Conservation (phyloP, 2,113 vertebrate genomes). For the Cynocephalus volans region DNA sequence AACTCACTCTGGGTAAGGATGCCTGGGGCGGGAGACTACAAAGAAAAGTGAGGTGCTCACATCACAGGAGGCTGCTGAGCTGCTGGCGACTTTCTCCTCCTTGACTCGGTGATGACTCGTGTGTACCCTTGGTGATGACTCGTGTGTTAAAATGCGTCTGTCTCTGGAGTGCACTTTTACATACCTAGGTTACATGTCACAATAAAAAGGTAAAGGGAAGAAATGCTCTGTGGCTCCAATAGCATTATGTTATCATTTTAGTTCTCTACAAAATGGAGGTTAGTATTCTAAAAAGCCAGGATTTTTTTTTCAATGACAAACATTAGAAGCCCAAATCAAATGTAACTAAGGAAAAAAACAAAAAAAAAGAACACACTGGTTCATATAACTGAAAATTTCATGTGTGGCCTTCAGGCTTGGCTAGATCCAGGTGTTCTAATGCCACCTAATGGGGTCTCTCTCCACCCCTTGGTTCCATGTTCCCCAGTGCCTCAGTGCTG, state of each 20-base stretch:
- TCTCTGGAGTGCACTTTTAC: not conserved
- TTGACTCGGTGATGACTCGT: not conserved
- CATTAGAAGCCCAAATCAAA: constrained; percentile 1
- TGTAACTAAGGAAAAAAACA: not conserved
- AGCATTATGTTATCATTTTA: not conserved
- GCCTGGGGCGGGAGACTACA: not conserved
- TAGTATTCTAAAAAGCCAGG: not conserved
- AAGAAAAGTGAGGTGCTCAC: not conserved
- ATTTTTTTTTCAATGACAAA: not conserved
- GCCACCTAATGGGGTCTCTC: not conserved
- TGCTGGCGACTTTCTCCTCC: not conserved
- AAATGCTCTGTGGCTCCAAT: not conserved
- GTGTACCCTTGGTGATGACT: not conserved
- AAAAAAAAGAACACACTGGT: not conserved
- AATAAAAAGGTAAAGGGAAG: not conserved
- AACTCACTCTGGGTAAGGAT: not conserved
- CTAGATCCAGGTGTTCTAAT: not conserved
- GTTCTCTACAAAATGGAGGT: not conserved
- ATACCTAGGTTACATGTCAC: not conserved
- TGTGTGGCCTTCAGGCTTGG: not conserved
- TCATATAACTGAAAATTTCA: not conserved
- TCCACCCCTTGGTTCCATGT: not conserved
- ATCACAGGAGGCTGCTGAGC: too few relatives aligned
- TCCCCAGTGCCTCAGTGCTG: not conserved
- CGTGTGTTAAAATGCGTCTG: not conserved